These are phyloP conservation scores for Clusia tigrina DNA, from an alignment of 2,888 invertebrate genomes.

Conservation along the genomic window DNA sequence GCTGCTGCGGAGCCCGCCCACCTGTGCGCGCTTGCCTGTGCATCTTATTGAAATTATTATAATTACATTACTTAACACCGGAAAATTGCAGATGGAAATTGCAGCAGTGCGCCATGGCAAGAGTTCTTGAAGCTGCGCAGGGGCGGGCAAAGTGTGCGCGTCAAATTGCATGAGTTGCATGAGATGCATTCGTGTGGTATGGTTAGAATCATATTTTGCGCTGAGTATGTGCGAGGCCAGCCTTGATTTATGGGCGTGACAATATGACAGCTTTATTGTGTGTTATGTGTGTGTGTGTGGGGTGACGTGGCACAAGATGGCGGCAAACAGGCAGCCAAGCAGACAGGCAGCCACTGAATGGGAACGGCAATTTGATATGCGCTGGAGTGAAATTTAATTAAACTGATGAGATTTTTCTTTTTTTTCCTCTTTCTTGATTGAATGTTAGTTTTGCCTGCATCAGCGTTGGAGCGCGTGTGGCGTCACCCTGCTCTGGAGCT, in stretches of 20 bases:
- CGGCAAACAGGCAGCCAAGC: no score
- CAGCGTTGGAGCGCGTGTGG: not conserved
- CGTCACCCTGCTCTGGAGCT: not conserved
- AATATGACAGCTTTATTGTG: not conserved
- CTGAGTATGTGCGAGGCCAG: no score
- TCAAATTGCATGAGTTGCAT: conserved; percentile 3
- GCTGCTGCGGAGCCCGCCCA: not conserved
- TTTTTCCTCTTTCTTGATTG: not conserved
- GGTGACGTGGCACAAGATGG: not conserved
- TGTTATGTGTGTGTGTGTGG: not conserved
- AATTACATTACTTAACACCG: conserved; percentile 55
- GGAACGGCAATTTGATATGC: not conserved
- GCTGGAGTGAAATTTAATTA: not conserved
- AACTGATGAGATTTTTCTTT: not conserved
- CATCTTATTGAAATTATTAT: conserved; percentile 51
- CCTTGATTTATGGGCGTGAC: conserved; percentile 7
- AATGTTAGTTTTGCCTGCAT: no score
- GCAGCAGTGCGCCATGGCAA: not conserved
- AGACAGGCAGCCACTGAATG: no score
- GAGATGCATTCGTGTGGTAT: not conserved
- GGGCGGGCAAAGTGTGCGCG: not conserved
- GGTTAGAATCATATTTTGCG: not conserved
- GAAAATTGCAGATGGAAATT: conserved; percentile 56
- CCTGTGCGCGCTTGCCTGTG: not conserved
- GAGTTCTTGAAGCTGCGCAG: not conserved